Percentiles rank a stretch among this genome's conserved stretches.
Evolutionary conservation across 1,140 invertebrate species (phyloP).

Genomic region (Halotydeus destructor): DNA sequence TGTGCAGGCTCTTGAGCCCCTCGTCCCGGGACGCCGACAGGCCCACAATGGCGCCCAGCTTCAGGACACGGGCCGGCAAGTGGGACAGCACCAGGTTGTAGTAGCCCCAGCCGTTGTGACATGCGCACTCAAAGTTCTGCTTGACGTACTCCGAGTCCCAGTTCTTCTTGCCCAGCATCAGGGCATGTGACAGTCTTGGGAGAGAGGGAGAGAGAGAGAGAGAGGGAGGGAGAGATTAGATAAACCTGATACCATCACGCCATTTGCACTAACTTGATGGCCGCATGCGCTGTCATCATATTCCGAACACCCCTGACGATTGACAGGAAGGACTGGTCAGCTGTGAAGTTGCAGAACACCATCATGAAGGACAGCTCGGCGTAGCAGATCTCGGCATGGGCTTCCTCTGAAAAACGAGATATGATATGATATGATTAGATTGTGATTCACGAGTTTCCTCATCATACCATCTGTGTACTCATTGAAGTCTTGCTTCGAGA

Average conservation of each 20-base stretch:
- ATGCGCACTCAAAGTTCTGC: slow-evolving; percentile 76
- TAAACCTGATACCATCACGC: not conserved
- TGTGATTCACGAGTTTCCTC: too few species aligned
- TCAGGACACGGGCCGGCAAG: slow-evolving; percentile 58
- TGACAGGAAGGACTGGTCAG: slow-evolving; percentile 79
- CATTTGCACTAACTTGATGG: slow-evolving; percentile 54
- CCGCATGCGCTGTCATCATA: slow-evolving; percentile 71
- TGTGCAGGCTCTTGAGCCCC: not conserved
- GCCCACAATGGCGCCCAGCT: slow-evolving; percentile 76
- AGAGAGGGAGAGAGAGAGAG: too few species aligned
- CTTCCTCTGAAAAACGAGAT: slow-evolving; percentile 39
- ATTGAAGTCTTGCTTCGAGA: too few species aligned
- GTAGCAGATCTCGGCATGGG: slow-evolving; percentile 84
- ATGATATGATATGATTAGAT: too few species aligned
- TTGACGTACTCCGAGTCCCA: slow-evolving; percentile 31
- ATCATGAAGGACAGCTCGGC: slow-evolving; percentile 71
- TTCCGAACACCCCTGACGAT: slow-evolving; percentile 82
- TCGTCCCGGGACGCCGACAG: slow-evolving; percentile 49
- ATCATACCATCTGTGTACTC: too few species aligned
- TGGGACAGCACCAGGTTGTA: slow-evolving; percentile 75
- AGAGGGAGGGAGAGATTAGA: not conserved
- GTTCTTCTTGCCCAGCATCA: slow-evolving; percentile 54
- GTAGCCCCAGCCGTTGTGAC: slow-evolving; percentile 68
- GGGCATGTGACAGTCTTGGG: too few species aligned
- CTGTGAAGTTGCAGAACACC: slow-evolving; percentile 72